phyloP scores from a whole-genome alignment of 2,113 vertebrate species.

The Cavia porcellus region DNA sequence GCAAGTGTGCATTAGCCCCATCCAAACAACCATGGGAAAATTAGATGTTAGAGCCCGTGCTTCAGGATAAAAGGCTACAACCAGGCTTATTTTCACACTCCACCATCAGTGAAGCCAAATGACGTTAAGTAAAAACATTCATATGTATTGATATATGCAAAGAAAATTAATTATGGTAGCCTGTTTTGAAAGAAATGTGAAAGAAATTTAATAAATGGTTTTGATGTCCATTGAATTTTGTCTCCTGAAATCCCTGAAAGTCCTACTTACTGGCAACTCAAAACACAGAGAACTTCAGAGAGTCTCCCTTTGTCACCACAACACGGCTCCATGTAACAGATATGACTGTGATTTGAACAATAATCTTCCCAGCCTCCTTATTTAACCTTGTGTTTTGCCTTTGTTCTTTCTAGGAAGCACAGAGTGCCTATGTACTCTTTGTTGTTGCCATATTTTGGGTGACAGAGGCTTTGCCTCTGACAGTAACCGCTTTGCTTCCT shows the following conservation, averaged over 20 bases:
- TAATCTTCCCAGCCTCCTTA: not conserved
- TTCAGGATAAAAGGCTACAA: not conserved
- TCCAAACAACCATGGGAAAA: not conserved
- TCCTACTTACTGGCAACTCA: not conserved
- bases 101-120: not conserved
- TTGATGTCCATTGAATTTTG: not conserved
- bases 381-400: conserved; percentile 13
- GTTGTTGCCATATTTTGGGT: conserved; percentile 94
- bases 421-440: conserved; percentile 93
- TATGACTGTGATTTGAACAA: not conserved
- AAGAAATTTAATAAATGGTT: not conserved
- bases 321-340: not conserved
- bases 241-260: not conserved
- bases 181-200: not conserved
- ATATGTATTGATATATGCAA: not conserved
- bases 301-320: not conserved
- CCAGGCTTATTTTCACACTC: not conserved
- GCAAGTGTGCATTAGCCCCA: not conserved
- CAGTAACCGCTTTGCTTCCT: conserved; percentile 93
- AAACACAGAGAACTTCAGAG: not conserved
- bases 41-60: not conserved
- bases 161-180: not conserved
- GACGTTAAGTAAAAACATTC: not conserved
- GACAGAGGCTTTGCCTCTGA: conserved; percentile 93
- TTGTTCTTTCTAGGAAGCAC: conserved; percentile 90